Conservation (phyloP, 2,888 invertebrate genomes). For the Cephus sareptanus region DNA sequence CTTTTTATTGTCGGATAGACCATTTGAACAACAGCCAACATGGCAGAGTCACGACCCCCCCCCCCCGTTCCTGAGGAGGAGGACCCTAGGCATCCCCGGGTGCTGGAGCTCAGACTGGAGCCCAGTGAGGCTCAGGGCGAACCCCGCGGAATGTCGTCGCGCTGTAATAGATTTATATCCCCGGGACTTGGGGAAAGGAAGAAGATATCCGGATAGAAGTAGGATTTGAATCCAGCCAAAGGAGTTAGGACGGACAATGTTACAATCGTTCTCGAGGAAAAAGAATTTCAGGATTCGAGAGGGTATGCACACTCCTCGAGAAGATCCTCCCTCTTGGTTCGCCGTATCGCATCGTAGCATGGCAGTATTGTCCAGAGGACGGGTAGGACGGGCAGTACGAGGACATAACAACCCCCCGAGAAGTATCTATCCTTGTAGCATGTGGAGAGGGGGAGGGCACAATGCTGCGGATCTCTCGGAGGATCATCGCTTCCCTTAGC, state of each 20-base stretch:
- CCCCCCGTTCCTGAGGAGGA: slow-evolving; percentile 2
- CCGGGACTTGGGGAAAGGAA: slow-evolving; percentile 29
- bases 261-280: slow-evolving; percentile 7
- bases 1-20: slow-evolving; percentile 61
- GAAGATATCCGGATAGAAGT: slow-evolving; percentile 18
- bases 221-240: slow-evolving; percentile 11
- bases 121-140: neutral
- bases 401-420: neutral
- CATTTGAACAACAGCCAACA: slow-evolving; percentile 64
- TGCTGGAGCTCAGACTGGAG: neutral
- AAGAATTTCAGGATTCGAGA: slow-evolving; percentile 7
- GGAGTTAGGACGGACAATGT: slow-evolving; percentile 18
- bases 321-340: neutral
- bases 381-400: neutral
- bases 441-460: neutral
- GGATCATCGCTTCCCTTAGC: neutral
- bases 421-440: neutral
- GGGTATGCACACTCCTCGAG: neutral
- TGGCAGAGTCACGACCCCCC: slow-evolving; percentile 34
- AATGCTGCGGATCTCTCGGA: neutral
- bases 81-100: neutral
- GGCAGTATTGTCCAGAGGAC: neutral
- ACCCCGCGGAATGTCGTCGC: slow-evolving; percentile 38
- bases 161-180: slow-evolving; percentile 57
- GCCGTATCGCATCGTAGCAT: neutral